Percentiles rank a stretch among this genome's conserved stretches.
These are phyloP conservation scores for Ectemnius cavifrons DNA, from an alignment of 2,888 invertebrate genomes.

Conservation along the genomic window DNA sequence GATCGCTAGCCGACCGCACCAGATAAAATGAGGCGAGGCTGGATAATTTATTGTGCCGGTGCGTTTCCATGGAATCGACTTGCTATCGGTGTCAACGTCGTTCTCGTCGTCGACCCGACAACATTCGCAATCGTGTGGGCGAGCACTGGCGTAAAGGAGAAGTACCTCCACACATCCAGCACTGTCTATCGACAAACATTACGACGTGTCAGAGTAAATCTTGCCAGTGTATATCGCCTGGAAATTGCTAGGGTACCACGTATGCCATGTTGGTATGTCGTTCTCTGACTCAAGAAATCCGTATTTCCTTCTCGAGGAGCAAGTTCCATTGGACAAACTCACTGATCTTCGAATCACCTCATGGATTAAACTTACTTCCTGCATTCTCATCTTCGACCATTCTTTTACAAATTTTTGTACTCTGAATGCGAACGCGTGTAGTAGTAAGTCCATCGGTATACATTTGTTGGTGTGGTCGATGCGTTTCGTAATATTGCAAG, in stretches of 20 bases:
- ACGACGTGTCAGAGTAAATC: conserved; percentile 67
- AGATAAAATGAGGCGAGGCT: conserved; percentile 20
- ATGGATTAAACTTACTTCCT: conserved; percentile 33
- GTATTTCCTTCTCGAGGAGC: conserved; percentile 44
- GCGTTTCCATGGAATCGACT: conserved; percentile 34
- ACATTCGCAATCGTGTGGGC: conserved; percentile 44
- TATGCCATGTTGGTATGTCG: conserved; percentile 10
- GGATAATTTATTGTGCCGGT: conserved; percentile 44
- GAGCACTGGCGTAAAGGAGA: conserved; percentile 39
- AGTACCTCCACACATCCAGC: conserved; percentile 31
- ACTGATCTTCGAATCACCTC: conserved; percentile 7
- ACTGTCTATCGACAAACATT: conserved; percentile 65
- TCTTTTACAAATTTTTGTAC: too few species aligned
- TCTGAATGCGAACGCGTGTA: too few species aligned
- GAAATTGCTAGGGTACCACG: conserved; percentile 55
- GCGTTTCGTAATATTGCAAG: not conserved
- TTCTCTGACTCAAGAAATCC: conserved; percentile 34
- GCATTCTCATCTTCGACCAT: not conserved
- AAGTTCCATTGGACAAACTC: conserved; percentile 23
- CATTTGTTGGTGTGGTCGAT: not conserved
- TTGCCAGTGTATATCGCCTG: conserved; percentile 57
- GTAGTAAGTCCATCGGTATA: too few species aligned
- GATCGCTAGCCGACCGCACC: not conserved
- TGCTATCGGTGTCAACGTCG: conserved; percentile 27
- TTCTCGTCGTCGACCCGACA: conserved; percentile 27